A percentile compares a stretch with the other conserved stretches of the same genome.
Conservation (phyloP, 1,140 invertebrate genomes). For the Drosophila triauraria region DNA sequence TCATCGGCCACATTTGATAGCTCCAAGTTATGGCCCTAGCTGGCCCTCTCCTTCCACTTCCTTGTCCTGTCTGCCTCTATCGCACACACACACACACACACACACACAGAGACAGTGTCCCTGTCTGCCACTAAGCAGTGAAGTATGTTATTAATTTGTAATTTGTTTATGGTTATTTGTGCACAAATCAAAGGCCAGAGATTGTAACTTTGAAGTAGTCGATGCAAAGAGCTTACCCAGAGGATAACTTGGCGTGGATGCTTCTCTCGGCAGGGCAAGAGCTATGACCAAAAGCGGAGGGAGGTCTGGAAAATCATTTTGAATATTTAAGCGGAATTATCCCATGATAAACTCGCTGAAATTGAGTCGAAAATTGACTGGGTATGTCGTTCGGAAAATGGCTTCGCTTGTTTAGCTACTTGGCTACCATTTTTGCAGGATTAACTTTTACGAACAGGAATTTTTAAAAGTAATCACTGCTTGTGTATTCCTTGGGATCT, state of each 20-base stretch:
- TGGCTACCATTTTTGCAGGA: constrained; percentile 5
- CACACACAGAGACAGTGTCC: constrained; percentile 9
- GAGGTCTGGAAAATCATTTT: constrained; percentile 25
- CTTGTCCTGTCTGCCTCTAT: background rate
- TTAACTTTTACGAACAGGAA: constrained; percentile 3
- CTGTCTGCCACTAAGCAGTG: constrained; percentile 61
- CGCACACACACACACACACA: background rate
- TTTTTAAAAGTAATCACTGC: background rate
- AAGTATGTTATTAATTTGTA: constrained; percentile 83
- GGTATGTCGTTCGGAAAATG: constrained; percentile 22
- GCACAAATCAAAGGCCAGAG: constrained; percentile 81
- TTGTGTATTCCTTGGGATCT: background rate
- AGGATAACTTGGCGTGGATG: constrained; percentile 41
- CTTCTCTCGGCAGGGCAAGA: background rate
- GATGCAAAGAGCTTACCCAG: constrained; percentile 43
- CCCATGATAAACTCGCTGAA: constrained; percentile 43
- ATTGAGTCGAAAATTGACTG: constrained; percentile 45
- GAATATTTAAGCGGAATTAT: constrained; percentile 47
- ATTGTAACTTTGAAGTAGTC: constrained; percentile 73
- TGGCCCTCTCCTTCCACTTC: background rate
- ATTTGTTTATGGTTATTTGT: constrained; percentile 82
- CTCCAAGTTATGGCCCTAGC: constrained; percentile 69
- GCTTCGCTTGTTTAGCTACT: constrained; percentile 6
- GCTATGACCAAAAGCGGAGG: background rate
- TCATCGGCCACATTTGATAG: constrained; percentile 76